Conservation (phyloP, 1,140 invertebrate genomes). For the Melanaphis sacchari region DNA sequence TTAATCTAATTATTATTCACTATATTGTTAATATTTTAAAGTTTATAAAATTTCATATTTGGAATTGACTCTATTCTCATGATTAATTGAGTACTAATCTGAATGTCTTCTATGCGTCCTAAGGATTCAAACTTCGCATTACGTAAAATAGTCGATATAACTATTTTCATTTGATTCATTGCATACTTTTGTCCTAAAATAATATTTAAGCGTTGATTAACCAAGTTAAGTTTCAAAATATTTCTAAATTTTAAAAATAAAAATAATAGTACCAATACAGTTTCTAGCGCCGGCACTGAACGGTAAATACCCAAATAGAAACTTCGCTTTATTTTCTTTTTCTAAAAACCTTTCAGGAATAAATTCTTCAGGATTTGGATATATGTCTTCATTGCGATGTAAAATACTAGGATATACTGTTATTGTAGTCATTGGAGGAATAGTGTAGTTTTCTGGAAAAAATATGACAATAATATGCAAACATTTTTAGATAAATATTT, state of each 20-base stretch:
- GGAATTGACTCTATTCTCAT: neutral
- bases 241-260: neutral
- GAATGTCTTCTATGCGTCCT: neutral
- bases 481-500: no score
- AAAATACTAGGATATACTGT: constrained; percentile 66
- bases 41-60: neutral
- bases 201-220: neutral
- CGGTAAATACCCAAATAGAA: constrained; percentile 71
- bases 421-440: constrained; percentile 64
- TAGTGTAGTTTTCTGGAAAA: constrained; percentile 64
- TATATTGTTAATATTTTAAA: neutral
- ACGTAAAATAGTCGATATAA: constrained; percentile 67
- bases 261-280: constrained; percentile 70
- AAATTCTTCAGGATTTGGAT: constrained; percentile 77
- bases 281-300: constrained; percentile 79
- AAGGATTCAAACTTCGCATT: constrained; percentile 66
- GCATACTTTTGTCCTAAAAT: constrained; percentile 68
- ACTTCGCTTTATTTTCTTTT: constrained; percentile 65
- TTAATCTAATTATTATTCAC: neutral
- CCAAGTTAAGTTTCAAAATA: neutral
- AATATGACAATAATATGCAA: neutral
- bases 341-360: constrained; percentile 79
- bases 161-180: constrained; percentile 68
- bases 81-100: neutral
- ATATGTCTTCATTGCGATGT: constrained; percentile 74